These are phyloP conservation scores for Anolis carolinensis DNA, from an alignment of 2,113 vertebrate species.

Conservation along the genomic window DNA sequence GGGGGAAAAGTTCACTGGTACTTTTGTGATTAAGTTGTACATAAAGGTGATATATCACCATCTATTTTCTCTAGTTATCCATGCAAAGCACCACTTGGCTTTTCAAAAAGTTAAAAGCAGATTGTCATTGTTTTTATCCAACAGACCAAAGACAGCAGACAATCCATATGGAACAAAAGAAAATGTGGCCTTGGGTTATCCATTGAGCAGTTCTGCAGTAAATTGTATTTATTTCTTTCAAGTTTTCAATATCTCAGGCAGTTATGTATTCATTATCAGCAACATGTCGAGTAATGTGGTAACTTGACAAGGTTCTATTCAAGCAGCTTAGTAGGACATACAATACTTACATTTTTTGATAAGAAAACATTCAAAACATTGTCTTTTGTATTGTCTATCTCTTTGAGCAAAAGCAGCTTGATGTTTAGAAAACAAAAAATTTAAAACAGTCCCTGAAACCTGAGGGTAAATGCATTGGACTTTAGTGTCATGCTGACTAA, in stretches of 20 bases:
- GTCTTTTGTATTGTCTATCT: constrained; percentile 65
- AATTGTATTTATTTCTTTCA: constrained; percentile 69
- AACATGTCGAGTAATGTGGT: constrained; percentile 66
- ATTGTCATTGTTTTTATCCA: constrained; percentile 60
- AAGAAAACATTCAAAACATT: constrained; percentile 72
- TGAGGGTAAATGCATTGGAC: neutral
- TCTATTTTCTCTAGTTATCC: constrained; percentile 61
- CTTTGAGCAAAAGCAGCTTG: constrained; percentile 42
- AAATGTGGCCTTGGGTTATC: constrained; percentile 52
- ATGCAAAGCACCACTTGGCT: constrained; percentile 48
- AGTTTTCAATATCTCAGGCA: constrained; percentile 70
- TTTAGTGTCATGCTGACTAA: neutral
- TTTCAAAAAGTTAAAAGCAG: constrained; percentile 60
- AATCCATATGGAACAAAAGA: constrained; percentile 46
- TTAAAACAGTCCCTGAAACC: constrained; percentile 38
- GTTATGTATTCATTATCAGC: constrained; percentile 74
- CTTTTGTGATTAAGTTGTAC: constrained; percentile 54
- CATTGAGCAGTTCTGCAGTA: constrained; percentile 62
- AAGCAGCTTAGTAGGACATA: constrained; percentile 70
- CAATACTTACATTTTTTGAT: constrained; percentile 65
- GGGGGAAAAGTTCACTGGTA: constrained; percentile 28
- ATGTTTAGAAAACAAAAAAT: constrained; percentile 53
- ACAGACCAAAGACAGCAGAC: constrained; percentile 50
- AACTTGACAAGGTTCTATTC: constrained; percentile 74
- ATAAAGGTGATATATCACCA: constrained; percentile 58